These are phyloP conservation scores for Eueremaeus valkanovi DNA, from an alignment of 2,888 invertebrate species.

Conservation along the genomic window DNA sequence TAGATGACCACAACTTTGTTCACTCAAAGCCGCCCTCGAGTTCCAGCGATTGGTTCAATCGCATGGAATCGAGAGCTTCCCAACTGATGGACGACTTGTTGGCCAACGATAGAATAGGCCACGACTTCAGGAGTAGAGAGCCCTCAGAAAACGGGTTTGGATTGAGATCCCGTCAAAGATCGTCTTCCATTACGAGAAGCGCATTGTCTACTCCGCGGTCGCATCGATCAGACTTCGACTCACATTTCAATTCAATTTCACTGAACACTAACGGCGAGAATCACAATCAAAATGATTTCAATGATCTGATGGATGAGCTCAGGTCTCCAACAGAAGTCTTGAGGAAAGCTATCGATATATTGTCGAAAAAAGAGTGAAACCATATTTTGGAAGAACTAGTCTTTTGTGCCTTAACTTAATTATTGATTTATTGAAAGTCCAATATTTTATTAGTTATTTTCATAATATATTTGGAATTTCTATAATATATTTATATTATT, in stretches of 20 bases:
- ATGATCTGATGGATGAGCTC: neutral
- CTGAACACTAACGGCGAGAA: neutral
- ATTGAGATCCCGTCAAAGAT: neutral
- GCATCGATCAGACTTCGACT: slow-evolving; percentile 16
- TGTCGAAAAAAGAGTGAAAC: slow-evolving; percentile 7
- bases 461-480: too few relatives aligned
- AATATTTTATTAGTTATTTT: too few relatives aligned
- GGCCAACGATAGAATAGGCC: neutral
- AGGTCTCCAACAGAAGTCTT: slow-evolving; percentile 11
- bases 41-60: slow-evolving; percentile 36
- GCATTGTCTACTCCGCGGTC: neutral
- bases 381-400: neutral
- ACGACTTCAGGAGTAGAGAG: neutral
- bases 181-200: slow-evolving; percentile 20
- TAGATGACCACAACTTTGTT: neutral
- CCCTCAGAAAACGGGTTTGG: neutral
- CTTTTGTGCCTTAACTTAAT: neutral
- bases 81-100: slow-evolving; percentile 31
- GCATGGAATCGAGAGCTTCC: slow-evolving; percentile 31
- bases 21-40: neutral
- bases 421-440: too few relatives aligned
- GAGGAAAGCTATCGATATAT: slow-evolving; percentile 17
- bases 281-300: neutral
- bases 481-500: too few relatives aligned
- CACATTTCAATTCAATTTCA: slow-evolving; percentile 18